Evolutionary conservation across 2,113 vertebrate genomes (phyloP), one percentile per base, ranked within the genome.

Genomic region (Colaptes auratus): DNA sequence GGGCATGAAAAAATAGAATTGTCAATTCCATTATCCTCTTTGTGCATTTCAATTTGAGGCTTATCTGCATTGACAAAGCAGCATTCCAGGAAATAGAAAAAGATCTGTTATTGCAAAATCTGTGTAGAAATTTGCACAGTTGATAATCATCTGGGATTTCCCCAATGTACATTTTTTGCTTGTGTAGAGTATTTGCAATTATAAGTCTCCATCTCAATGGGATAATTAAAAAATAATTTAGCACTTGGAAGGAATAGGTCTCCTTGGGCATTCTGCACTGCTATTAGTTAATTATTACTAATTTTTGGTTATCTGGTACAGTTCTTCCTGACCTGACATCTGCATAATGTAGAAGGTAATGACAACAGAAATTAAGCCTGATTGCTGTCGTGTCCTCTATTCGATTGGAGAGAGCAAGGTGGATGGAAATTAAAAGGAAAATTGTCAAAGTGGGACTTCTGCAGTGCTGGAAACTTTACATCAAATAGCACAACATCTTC

Each of bases 181-280:
- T 95, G 84, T 82, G 89, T 92, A 74, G 72, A 87, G 78, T 90
- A 89, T 92, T 93, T 95, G 88, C 94, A 90, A 90, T 96, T 95
- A 95, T 82, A 90, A 94, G 56, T 83, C 86, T 94, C 33, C 30
- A 82, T 95, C 96, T 96, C 90, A 10, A 72, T 82, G 83, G 94
- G 52, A 84, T 93, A 93, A 89, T 97, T 96, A 92, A 87, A 77
- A 90, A 94, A 96, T 96, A 94, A 96, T 96, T 96, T 95, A 93
- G 88, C 86, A 88, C 90, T 92, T 95, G 89, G 90, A 95, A 95
- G 72, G 88, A 70, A 71, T 69, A 75, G 82, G 81, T 93, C 86
- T 96, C 91, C 94, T 78, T 36, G 73, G 94, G 92, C 82, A 94
- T 91, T 93, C 75, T 86, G 79, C 33, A 48, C 74, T 86, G 80